Evolutionary conservation across 2,113 vertebrate genomes (phyloP), one percentile per base, ranked within the genome.

Genomic region (Catharus minimus): DNA sequence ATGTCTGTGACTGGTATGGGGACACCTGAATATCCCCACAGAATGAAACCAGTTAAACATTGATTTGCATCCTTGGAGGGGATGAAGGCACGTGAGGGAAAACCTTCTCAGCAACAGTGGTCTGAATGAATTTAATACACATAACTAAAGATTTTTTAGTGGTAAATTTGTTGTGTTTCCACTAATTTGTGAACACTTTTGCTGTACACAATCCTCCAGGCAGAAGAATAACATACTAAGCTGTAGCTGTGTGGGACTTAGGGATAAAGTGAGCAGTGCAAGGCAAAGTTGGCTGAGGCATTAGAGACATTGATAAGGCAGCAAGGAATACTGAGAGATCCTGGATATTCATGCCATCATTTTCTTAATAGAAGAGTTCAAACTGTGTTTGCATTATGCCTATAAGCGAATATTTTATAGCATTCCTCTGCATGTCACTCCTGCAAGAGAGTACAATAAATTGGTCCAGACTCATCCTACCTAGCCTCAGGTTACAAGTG

Each of bases 201-300:
- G 7, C 22, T n/a, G 21, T 13, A 15, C 21, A 55, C 2, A 50
- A 0, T 64, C 8, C 26, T 72, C 15, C 15, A 28, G 21, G 38
- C 33, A 82, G 66, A 67, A 82, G 41, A 72, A 24, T 18, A 81
- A 13, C 0, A 5, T 21, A 13, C 15, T 46, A n/a, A 57, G 8
- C 26, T 21, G 3, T 27, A 44, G 5, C 4, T 50, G 11, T 53
- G 5, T 24, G 30, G 47, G n/a, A 47, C 0, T 0, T 13, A 3
- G 5, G 14, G 7, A 4, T 1, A 5, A 55, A 5, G 13, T 49
- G 10, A 10, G 18, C 55, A 71, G 30, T 6, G 16, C 12, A 53
- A 65, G 26, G 5, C 50, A 72, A 78, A 86, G 32, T 15, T 0
- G 0, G 10, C 10, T 44, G n/a, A 75, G 10, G 65, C 49, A 27